These are phyloP conservation scores for Spodoptera picta DNA, from an alignment of 2,888 invertebrate species.

Conservation along the genomic window DNA sequence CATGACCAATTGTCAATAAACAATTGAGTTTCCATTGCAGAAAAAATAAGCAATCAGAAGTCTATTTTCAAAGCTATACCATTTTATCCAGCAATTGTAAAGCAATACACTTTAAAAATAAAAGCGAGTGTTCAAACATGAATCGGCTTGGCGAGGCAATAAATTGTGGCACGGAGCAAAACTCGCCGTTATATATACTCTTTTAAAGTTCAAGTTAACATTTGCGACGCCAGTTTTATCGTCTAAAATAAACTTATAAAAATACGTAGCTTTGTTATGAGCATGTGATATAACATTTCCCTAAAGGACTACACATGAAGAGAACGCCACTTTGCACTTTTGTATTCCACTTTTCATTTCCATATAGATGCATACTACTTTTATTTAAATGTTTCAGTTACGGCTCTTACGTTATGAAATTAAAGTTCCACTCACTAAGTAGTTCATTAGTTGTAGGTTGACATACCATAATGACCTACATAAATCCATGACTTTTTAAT, in stretches of 20 bases:
- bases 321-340: constrained; percentile 53
- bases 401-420: constrained; percentile 1
- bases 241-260: constrained; percentile 62
- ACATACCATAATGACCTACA: no score
- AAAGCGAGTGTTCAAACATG: constrained; percentile 62
- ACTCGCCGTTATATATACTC: constrained; percentile 61
- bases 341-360: constrained; percentile 49
- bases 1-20: constrained; percentile 48
- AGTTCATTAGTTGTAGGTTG: no score
- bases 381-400: constrained; percentile 24
- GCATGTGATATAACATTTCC: constrained; percentile 61
- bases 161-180: constrained; percentile 62
- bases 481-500: no score
- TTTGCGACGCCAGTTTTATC: constrained; percentile 60
- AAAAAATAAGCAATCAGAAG: constrained; percentile 52
- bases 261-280: constrained; percentile 53
- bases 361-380: constrained; percentile 25
- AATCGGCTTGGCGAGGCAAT: constrained; percentile 63
- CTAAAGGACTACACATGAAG: constrained; percentile 56
- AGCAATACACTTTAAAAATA: constrained; percentile 63
- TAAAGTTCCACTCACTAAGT: neutral
- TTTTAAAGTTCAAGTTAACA: constrained; percentile 65
- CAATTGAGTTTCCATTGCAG: constrained; percentile 35
- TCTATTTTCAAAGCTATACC: constrained; percentile 47
- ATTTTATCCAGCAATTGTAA: constrained; percentile 59